Evolutionary conservation across 92 coral and sea anemone species (phyloP).

Genomic region (Parazoanthus atlanticus): DNA sequence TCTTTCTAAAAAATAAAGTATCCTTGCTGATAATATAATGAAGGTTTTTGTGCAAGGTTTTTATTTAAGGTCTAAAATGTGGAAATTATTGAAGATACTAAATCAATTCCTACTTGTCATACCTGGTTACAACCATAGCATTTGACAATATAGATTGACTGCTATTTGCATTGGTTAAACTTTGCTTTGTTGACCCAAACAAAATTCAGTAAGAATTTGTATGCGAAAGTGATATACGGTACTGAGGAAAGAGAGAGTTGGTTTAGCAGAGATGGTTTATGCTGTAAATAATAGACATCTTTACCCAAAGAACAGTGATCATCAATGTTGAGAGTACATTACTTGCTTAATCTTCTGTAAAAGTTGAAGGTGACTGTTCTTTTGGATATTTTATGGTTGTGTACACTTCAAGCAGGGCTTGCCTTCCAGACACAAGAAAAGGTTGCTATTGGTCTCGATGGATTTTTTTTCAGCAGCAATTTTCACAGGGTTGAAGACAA

Average conservation of each 20-base stretch:
- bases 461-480: constrained; percentile 30
- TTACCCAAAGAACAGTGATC: background rate
- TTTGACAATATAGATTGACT: no score
- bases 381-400: constrained; percentile 1
- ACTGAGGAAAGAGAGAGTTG: background rate
- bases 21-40: no score
- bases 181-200: background rate
- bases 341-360: background rate
- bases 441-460: constrained; percentile 19
- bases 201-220: no score
- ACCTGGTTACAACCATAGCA: no score
- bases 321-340: background rate
- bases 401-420: constrained; percentile 45
- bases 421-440: constrained; percentile 46
- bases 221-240: no score
- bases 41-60: no score
- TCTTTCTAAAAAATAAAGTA: no score
- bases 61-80: no score
- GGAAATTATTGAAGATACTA: background rate
- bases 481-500: constrained; percentile 34
- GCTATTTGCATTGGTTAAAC: background rate
- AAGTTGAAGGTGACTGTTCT: background rate
- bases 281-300: background rate
- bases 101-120: no score
- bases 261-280: background rate